Conservation (phyloP, 2,797 vertebrate species). For the Micrastur ruficollis region DNA sequence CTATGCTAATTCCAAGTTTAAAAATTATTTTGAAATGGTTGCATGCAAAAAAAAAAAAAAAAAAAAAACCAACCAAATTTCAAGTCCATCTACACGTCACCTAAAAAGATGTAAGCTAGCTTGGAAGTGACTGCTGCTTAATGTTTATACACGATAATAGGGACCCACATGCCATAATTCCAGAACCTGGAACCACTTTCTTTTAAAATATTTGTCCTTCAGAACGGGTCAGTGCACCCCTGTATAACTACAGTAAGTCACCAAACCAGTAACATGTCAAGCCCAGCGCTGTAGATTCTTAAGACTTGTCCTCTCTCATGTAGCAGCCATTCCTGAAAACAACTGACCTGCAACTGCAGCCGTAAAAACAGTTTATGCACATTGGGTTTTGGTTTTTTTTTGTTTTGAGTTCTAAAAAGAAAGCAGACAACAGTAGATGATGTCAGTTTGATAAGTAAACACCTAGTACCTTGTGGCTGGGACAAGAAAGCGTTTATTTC, state of each 20-base stretch:
- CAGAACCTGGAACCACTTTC: background rate
- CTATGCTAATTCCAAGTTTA: background rate
- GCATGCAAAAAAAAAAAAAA: background rate
- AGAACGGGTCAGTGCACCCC: background rate
- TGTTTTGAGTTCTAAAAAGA: background rate
- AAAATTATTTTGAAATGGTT: background rate
- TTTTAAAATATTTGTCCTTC: background rate
- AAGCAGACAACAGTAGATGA: background rate
- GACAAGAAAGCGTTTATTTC: background rate
- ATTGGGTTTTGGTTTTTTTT: background rate
- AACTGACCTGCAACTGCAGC: background rate
- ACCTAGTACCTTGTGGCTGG: background rate
- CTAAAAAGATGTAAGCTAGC: background rate
- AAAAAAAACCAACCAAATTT: background rate
- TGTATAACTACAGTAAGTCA: background rate
- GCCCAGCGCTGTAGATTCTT: background rate
- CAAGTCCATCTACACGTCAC: background rate
- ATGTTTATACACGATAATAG: background rate
- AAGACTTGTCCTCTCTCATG: background rate
- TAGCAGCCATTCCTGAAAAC: background rate
- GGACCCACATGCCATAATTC: rapidly evolving
- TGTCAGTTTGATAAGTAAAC: background rate
- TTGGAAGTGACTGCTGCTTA: background rate
- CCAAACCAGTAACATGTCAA: background rate
- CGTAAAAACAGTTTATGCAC: background rate